Percentiles rank a stretch among this genome's conserved stretches.
Evolutionary conservation across 35 echinoderm and acorn worm species (phyloP).

Genomic region (Apostichopus japonicus): DNA sequence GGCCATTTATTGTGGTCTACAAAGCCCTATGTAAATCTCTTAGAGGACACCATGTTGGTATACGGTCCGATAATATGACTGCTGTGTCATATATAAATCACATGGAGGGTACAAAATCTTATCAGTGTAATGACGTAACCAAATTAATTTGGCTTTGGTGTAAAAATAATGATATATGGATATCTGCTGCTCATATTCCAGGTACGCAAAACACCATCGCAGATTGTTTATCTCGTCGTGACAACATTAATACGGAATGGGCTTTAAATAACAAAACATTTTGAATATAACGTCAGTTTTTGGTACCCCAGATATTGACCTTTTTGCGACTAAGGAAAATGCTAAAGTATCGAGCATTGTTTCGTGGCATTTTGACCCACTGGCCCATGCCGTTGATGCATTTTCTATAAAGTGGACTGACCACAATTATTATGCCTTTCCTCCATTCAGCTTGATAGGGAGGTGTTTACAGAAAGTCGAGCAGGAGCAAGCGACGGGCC

Average conservation of each 20-base stretch:
- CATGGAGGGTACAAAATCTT: slow-evolving; percentile 62
- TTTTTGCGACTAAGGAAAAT: no score
- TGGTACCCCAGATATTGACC: no score
- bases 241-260: slow-evolving; percentile 53
- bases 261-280: slow-evolving; percentile 44
- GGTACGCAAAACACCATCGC: slow-evolving; percentile 42
- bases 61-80: slow-evolving; percentile 49
- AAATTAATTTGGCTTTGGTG: slow-evolving; percentile 59
- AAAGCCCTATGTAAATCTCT: no score
- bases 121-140: slow-evolving; percentile 45
- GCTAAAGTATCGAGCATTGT: no score
- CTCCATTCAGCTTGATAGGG: no score
- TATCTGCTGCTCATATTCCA: background rate
- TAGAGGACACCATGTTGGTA: slow-evolving; percentile 1
- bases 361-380: no score
- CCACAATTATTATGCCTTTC: slow-evolving; percentile 16
- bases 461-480: no score
- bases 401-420: slow-evolving; percentile 54
- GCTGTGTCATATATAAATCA: slow-evolving; percentile 55
- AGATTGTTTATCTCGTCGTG: slow-evolving; percentile 50
- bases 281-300: slow-evolving; percentile 1
- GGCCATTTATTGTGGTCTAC: background rate
- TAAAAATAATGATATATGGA: slow-evolving; percentile 45
- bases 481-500: no score
- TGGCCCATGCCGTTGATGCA: background rate